Conservation (phyloP, 2,797 vertebrate species). For the Enteromius mattozi region DNA sequence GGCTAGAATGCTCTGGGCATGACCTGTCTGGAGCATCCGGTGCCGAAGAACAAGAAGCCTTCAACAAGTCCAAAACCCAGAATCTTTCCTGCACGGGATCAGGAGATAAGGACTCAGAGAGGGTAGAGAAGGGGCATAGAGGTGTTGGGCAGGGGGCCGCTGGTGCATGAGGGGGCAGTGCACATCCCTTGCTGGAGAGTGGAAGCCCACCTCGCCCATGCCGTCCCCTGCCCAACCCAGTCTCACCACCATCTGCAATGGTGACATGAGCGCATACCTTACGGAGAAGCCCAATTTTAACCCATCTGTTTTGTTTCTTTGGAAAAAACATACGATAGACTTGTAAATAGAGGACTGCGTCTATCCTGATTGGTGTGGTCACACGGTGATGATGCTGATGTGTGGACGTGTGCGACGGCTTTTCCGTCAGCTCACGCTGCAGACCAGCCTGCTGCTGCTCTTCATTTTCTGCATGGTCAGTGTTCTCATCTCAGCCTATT, state of each 20-base stretch:
- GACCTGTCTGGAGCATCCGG: constrained; percentile 50
- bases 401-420: constrained; percentile 90
- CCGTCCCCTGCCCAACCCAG: constrained; percentile 65
- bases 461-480: constrained; percentile 95
- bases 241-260: constrained; percentile 78
- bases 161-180: constrained; percentile 60
- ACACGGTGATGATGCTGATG: constrained; percentile 88
- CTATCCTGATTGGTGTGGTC: constrained; percentile 28
- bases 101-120: constrained; percentile 52
- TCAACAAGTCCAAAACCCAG: constrained; percentile 18
- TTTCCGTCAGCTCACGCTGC: constrained; percentile 93
- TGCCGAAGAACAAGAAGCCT: constrained; percentile 40
- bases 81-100: constrained; percentile 45
- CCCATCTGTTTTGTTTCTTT: constrained; percentile 66
- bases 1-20: constrained; percentile 58
- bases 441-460: constrained; percentile 93
- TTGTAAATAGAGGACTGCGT: constrained; percentile 43
- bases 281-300: constrained; percentile 75
- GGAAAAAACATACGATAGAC: constrained; percentile 10
- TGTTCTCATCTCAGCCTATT: constrained; percentile 96
- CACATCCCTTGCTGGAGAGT: constrained; percentile 59
- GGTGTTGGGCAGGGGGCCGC: constrained; percentile 69
- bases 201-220: constrained; percentile 59
- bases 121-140: constrained; percentile 59
- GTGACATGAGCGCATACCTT: constrained; percentile 80